phyloP scores from a whole-genome alignment of 2,888 invertebrate genomes.

The Tenthredo distinguenda region DNA sequence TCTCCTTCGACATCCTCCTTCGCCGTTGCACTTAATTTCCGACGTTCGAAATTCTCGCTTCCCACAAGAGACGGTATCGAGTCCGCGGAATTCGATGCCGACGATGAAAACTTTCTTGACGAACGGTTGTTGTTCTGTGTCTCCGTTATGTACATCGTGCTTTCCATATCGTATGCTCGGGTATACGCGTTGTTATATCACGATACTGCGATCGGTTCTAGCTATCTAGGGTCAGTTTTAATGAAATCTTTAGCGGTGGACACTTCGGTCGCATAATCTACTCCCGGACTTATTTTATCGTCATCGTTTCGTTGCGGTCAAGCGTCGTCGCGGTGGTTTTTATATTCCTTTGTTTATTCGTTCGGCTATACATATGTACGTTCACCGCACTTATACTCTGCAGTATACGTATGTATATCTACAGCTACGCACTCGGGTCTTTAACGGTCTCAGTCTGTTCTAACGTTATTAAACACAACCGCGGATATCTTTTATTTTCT shows the following conservation, averaged over 20 bases:
- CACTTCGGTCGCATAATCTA: neutral
- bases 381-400: too few species aligned
- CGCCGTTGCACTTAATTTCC: neutral
- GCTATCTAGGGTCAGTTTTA: neutral
- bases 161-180: constrained; percentile 64
- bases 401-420: neutral
- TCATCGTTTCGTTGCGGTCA: neutral
- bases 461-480: neutral
- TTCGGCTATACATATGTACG: neutral
- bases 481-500: too few species aligned
- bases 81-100: constrained; percentile 71
- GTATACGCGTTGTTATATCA: neutral
- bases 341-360: neutral
- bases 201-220: neutral
- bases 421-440: too few species aligned
- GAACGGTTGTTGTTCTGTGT: constrained; percentile 64
- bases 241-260: neutral
- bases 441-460: neutral
- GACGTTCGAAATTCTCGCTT: neutral
- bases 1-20: neutral
- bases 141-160: constrained; percentile 73
- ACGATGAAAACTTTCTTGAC: constrained; percentile 48
- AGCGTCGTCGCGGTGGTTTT: neutral
- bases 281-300: neutral
- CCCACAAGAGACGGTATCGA: constrained; percentile 73